phyloP scores from a whole-genome alignment of 1,140 invertebrate species.

The Diploscapter pachys region DNA sequence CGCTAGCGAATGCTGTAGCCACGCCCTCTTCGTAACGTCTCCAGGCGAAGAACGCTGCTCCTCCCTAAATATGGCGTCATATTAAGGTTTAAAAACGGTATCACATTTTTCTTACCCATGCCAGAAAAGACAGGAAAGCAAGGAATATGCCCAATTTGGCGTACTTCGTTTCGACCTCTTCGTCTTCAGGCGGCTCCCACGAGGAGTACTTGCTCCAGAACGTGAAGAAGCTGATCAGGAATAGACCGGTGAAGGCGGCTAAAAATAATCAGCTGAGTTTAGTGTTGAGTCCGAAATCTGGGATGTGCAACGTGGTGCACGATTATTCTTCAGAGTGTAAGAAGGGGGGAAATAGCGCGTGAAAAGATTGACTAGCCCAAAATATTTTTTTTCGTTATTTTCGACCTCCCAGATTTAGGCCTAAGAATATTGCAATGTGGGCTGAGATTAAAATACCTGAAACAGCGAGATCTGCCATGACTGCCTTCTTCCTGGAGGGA shows the following conservation, averaged over 20 bases:
- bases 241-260: constrained; percentile 20
- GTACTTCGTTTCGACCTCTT: constrained; percentile 21
- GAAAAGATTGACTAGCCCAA: too few relatives aligned
- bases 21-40: constrained; percentile 18
- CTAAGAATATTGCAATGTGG: background rate
- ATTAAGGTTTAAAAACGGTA: background rate
- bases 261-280: background rate
- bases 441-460: constrained; percentile 2
- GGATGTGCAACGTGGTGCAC: too few relatives aligned
- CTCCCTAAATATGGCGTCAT: constrained; percentile 8
- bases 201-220: constrained; percentile 22
- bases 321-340: too few relatives aligned
- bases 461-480: constrained; percentile 18
- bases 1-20: constrained; percentile 1
- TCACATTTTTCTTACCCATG: constrained; percentile 1
- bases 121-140: constrained; percentile 22
- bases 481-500: constrained; percentile 10
- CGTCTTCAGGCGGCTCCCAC: constrained; percentile 16
- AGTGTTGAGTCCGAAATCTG: too few relatives aligned
- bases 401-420: too few relatives aligned
- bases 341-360: too few relatives aligned
- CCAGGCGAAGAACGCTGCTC: constrained; percentile 21
- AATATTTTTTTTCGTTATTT: too few relatives aligned
- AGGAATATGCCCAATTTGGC: constrained; percentile 23
- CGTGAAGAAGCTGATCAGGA: constrained; percentile 21